Conservation (phyloP, 2,113 vertebrate species). For the Zosterops pallidus region DNA sequence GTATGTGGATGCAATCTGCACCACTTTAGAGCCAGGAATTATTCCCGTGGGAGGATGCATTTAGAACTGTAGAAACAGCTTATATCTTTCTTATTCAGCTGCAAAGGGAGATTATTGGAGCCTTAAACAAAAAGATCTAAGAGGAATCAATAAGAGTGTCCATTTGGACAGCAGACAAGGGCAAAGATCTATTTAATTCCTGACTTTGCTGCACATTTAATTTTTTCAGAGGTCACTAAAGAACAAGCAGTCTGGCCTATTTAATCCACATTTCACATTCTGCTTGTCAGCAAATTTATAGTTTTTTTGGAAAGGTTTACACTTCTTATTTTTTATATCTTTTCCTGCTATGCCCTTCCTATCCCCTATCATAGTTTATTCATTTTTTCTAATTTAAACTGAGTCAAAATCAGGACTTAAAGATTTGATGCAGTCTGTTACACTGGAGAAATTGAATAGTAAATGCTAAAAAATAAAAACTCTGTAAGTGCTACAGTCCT, state of each 20-base stretch:
- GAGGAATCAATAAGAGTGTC: background rate
- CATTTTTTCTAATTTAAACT: background rate
- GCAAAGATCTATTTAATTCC: background rate
- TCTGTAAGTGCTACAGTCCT: background rate
- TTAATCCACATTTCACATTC: background rate
- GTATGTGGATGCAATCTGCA: background rate
- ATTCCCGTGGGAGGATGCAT: background rate
- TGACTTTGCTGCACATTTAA: background rate
- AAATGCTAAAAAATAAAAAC: background rate
- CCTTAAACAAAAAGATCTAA: background rate
- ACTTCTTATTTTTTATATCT: background rate
- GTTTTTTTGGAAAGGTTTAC: background rate
- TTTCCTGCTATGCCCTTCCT: background rate
- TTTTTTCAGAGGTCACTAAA: background rate
- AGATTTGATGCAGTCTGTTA: background rate
- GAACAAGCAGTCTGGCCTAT: background rate
- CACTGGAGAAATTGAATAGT: background rate
- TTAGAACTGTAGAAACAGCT: background rate
- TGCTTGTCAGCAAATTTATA: background rate
- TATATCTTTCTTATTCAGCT: background rate
- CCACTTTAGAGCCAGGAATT: background rate
- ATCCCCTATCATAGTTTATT: background rate
- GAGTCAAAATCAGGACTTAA: background rate
- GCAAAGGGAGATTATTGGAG: background rate
- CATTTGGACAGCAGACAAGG: conserved; percentile 16